Conservation (phyloP, 2,113 vertebrate species). For the Aspidoscelis tigris region DNA sequence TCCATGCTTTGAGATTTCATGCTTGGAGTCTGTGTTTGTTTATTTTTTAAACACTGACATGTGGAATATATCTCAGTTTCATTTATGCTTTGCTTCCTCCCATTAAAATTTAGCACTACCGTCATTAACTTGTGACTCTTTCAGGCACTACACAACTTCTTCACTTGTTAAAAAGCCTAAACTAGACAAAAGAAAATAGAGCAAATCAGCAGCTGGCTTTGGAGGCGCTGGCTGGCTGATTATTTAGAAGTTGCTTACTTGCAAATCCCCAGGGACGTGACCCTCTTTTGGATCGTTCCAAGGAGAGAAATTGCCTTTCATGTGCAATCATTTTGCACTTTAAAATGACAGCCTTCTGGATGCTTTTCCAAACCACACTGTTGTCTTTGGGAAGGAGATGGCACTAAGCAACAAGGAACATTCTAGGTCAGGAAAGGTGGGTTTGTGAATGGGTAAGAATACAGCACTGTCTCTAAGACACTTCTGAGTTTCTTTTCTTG, state of each 20-base stretch:
- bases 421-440: neutral
- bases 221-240: constrained; percentile 32
- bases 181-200: constrained; percentile 22
- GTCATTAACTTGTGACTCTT: constrained; percentile 30
- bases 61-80: neutral
- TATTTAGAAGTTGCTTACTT: constrained; percentile 33
- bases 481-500: too few relatives aligned
- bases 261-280: constrained; percentile 37
- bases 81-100: neutral
- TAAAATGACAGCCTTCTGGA: neutral
- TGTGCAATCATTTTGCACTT: constrained; percentile 27
- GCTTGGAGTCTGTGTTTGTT: neutral
- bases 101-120: neutral
- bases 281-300: constrained; percentile 39
- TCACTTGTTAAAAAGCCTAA: constrained; percentile 1
- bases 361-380: constrained; percentile 23
- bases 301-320: constrained; percentile 35
- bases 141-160: neutral
- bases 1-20: neutral
- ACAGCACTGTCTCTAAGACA: too few relatives aligned
- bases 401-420: neutral
- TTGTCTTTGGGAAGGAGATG: neutral
- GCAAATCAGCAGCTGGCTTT: constrained; percentile 19
- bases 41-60: neutral
- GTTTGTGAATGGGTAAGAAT: too few relatives aligned